Base-by-base conservation (phyloP, 2,797 vertebrate species). In the Phrynocephalus vlangalii region DNA sequence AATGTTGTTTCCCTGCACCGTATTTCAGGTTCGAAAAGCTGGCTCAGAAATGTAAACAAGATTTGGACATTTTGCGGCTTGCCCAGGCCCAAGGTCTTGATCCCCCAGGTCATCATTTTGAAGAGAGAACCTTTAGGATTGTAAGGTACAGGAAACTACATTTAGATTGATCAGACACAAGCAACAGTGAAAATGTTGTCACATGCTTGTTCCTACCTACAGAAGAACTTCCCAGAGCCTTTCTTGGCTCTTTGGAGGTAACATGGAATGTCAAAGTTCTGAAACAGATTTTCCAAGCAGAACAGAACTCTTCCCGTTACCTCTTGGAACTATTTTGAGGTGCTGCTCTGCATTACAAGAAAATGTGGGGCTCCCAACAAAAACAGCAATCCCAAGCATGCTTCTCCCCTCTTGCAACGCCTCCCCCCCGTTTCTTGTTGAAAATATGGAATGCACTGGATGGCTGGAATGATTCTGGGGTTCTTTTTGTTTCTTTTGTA, bases 61-160 rank as follows among this genome's bases (percentile, higher is more conserved):
- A 97, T 88, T 93, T 98, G 94, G 98, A 99, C 89, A 97, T 99
- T 73, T 93, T 99, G 67, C 98, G 97, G 88, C 96, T 99, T 94
- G 97, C 98, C 44, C 98, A 98, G 96, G 97, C 97, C 0, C 97
- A 97, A 86, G 98, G 98, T 72, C 96, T 98, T 33, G 97, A 98
- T 89, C 98, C 99, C 92, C 99, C 99, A 48, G 97, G 97, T 89
- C 98, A 99, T 95, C 98, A 98, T 94, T 99, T 99, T 89, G 98
- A 99, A 93, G 97, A 98, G 95, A 98, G 97, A 91, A 98, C 97
- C 0, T 98, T 98, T 91, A 97, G 97, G 95, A 99, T 98, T 1
- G 98, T 98, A 95, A 97, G 98, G 99, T 99, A 72, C 67, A 83
- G 18, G 81, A 90, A 88, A 84, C 0, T n/a, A 80, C 75, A 71